These are phyloP conservation scores for Lepas anatifera DNA, from an alignment of 2,888 invertebrate species.

Conservation along the genomic window DNA sequence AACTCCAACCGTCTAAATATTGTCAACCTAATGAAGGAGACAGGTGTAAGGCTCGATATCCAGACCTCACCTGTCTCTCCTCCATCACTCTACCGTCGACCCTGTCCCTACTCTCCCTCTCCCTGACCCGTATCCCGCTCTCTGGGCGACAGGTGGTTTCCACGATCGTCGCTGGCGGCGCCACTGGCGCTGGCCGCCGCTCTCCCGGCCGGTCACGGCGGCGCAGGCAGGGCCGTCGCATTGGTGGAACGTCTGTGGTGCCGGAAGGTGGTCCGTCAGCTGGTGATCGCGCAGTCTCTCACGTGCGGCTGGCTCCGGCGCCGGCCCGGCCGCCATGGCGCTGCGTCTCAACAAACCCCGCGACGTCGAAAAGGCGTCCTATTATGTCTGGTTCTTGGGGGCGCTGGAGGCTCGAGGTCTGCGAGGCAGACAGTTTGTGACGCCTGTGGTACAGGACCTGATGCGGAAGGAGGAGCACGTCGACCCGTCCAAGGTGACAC, in stretches of 20 bases:
- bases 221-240: no score
- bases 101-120: neutral
- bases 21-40: no score
- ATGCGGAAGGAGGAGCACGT: slow-evolving; percentile 71
- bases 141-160: neutral
- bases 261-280: neutral
- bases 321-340: neutral
- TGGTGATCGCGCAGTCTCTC: no score
- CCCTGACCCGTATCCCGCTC: neutral
- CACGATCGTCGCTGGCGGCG: neutral
- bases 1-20: no score
- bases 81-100: neutral
- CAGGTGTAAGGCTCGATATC: no score
- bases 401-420: slow-evolving; percentile 87
- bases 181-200: neutral
- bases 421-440: slow-evolving; percentile 66
- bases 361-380: slow-evolving; percentile 33
- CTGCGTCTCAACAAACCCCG: neutral
- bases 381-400: slow-evolving; percentile 59
- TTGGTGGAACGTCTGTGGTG: neutral
- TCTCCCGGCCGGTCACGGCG: neutral
- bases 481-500: slow-evolving; percentile 79
- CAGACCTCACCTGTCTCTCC: no score
- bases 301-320: neutral
- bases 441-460: slow-evolving; percentile 70